Evolutionary conservation across 2,113 vertebrate species (phyloP).

Genomic region (Coreoperca whiteheadi): DNA sequence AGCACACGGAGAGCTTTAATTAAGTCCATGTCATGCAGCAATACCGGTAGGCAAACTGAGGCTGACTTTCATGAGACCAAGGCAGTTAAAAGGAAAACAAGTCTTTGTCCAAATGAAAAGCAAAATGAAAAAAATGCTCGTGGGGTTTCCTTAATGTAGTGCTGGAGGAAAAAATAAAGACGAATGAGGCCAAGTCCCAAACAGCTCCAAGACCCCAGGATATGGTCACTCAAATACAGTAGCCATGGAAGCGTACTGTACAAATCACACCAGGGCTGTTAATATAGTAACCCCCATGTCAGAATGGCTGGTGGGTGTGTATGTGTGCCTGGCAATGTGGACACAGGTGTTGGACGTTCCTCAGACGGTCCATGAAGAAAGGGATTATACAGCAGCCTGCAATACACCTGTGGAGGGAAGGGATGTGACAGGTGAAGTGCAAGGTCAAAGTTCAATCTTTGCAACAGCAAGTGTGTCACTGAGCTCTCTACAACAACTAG

Average conservation of each 20-base stretch:
- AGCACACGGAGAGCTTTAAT: not conserved
- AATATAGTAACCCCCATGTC: not conserved
- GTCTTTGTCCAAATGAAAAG: not conserved
- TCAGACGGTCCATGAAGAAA: slow-evolving; percentile 85
- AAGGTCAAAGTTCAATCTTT: not conserved
- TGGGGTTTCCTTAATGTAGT: not conserved
- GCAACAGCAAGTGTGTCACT: not conserved
- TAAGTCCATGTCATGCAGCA: not conserved
- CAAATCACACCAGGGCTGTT: not conserved
- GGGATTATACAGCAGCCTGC: slow-evolving; percentile 91
- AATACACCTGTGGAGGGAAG: slow-evolving; percentile 79
- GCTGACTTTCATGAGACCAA: not conserved
- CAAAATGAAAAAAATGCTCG: not conserved
- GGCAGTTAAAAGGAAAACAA: not conserved
- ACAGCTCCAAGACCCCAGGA: not conserved
- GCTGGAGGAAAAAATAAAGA: not conserved
- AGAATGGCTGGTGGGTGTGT: slow-evolving; percentile 43
- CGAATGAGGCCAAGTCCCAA: not conserved
- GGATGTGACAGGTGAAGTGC: not conserved
- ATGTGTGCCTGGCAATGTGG: slow-evolving; percentile 81
- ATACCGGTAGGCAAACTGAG: not conserved
- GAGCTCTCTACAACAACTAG: not conserved
- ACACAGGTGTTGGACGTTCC: slow-evolving; percentile 87
- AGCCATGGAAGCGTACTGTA: too few relatives aligned
- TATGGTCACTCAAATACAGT: not conserved